Percentiles rank a stretch among this genome's conserved stretches.
Conservation (phyloP, 2,113 vertebrate species). For the Leucosticte australis region DNA sequence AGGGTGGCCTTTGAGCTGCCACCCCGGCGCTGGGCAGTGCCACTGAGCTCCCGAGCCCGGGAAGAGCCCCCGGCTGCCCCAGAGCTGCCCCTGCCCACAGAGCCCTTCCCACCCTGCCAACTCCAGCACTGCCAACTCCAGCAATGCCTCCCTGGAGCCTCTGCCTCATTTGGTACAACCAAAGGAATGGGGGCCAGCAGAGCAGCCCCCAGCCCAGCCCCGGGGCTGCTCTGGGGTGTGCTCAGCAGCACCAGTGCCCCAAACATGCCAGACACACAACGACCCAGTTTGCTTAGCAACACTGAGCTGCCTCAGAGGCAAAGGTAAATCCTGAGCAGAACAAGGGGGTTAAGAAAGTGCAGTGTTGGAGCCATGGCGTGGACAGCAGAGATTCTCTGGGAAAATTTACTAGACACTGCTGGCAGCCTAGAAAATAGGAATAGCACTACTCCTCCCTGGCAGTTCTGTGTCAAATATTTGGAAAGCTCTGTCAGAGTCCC, state of each 20-base stretch:
- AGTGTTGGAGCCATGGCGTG: fast-evolving
- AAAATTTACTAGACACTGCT: not conserved
- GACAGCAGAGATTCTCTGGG: not conserved
- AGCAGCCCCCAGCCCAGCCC: not conserved
- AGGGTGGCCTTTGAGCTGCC: too few relatives aligned
- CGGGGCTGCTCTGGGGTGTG: not conserved
- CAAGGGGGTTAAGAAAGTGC: not conserved
- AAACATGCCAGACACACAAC: not conserved
- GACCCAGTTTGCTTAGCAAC: not conserved
- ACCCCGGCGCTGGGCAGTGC: fast-evolving
- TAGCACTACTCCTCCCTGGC: not conserved
- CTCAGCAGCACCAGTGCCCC: constrained; percentile 36
- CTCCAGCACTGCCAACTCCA: too few relatives aligned
- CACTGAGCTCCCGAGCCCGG: fast-evolving
- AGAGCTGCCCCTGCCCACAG: not conserved
- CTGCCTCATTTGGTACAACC: not conserved
- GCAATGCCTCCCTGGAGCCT: not conserved
- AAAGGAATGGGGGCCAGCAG: not conserved
- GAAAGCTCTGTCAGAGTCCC: not conserved
- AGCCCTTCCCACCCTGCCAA: fast-evolving
- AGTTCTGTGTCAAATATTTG: constrained; percentile 39
- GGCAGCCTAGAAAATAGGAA: not conserved
- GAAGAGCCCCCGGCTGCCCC: not conserved
- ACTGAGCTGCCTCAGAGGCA: not conserved
- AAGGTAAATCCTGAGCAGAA: not conserved